A percentile compares a stretch with the other conserved stretches of the same genome.
phyloP scores from a whole-genome alignment of 2,113 vertebrate species.

The Kobus ellipsiprymnus region DNA sequence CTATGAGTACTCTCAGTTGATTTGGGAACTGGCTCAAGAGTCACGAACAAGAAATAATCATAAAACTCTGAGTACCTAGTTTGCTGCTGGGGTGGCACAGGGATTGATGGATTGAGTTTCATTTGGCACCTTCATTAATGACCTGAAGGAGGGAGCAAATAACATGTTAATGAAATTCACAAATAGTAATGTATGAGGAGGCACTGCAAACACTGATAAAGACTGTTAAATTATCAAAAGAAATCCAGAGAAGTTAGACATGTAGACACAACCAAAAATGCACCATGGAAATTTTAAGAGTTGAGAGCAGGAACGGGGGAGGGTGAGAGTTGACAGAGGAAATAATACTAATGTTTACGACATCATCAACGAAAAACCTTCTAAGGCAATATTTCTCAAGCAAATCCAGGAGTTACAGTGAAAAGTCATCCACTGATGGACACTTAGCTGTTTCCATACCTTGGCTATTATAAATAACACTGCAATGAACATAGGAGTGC shows the following conservation, averaged over 20 bases:
- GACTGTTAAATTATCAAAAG: conserved; percentile 34
- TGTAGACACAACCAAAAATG: not conserved
- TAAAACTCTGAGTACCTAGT: conserved; percentile 55
- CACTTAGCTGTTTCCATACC: not conserved
- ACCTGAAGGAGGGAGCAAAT: conserved; percentile 52
- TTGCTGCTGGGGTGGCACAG: conserved; percentile 32
- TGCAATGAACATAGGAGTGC: not conserved
- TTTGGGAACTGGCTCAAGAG: conserved; percentile 68
- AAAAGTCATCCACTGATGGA: not conserved
- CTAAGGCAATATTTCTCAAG: conserved; percentile 3
- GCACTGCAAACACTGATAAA: conserved; percentile 46
- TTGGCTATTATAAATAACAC: not conserved
- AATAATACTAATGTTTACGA: not conserved
- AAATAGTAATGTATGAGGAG: conserved; percentile 45
- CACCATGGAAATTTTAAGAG: not conserved
- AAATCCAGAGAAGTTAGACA: conserved; percentile 18
- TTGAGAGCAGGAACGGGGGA: not conserved
- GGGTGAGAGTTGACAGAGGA: not conserved
- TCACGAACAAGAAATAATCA: conserved; percentile 69
- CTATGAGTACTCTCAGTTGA: conserved; percentile 65
- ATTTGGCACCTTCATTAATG: conserved; percentile 70
- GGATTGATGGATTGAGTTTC: conserved; percentile 48
- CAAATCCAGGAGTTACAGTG: not conserved
- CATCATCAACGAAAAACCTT: not conserved
- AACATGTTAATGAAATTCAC: conserved; percentile 66